Evolutionary conservation across 2,888 invertebrate genomes (phyloP).

Genomic region (Trisateles emortualis): DNA sequence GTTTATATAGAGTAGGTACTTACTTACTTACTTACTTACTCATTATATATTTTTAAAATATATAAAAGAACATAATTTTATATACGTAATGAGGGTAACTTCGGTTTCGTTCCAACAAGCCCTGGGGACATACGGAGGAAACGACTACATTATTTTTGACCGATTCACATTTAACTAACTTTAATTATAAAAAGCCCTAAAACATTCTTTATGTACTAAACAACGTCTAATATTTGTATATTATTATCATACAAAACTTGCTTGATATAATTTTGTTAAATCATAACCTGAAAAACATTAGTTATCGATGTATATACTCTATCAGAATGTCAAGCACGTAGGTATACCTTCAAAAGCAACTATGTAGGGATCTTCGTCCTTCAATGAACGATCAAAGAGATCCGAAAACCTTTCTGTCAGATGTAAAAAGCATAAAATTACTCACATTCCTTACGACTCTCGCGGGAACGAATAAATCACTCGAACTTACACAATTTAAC

Average conservation of each 20-base stretch:
- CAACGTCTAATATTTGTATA: not conserved
- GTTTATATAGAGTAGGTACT: too few species aligned
- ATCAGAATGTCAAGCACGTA: not conserved
- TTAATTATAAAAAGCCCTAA: not conserved
- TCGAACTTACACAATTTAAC: slow-evolving; percentile 34
- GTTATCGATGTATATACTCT: too few species aligned
- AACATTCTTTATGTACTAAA: not conserved
- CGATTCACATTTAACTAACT: slow-evolving; percentile 8
- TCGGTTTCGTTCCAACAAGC: slow-evolving; percentile 6
- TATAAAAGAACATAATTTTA: not conserved
- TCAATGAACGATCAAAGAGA: not conserved
- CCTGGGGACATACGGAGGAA: slow-evolving; percentile 7
- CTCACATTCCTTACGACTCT: slow-evolving; percentile 38
- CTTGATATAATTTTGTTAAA: not conserved
- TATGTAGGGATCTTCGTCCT: not conserved
- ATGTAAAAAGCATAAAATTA: slow-evolving; percentile 35
- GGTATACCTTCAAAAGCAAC: not conserved
- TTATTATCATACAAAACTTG: not conserved
- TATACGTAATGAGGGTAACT: slow-evolving; percentile 12
- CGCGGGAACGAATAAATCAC: slow-evolving; percentile 41
- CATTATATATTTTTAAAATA: too few species aligned
- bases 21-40: too few species aligned
- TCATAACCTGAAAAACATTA: not conserved
- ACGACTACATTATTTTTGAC: slow-evolving; percentile 3
- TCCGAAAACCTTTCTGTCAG: slow-evolving; percentile 5